Evolutionary conservation across 2,888 invertebrate genomes (phyloP).

Genomic region (Clunio marinus): DNA sequence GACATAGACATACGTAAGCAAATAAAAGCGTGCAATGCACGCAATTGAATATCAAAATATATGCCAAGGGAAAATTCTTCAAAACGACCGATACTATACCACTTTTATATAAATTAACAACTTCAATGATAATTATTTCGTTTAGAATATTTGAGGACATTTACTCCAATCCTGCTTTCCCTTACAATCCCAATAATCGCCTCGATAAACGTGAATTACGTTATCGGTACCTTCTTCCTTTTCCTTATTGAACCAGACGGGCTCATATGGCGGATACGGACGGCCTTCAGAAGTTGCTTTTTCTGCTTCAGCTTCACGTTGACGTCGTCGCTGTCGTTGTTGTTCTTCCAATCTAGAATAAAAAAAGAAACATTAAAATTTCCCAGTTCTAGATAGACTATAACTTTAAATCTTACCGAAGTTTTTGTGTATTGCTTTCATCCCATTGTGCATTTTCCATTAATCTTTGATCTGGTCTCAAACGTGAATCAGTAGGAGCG

Average conservation of each 20-base stretch:
- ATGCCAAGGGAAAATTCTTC: neutral
- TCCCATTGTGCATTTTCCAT: constrained; percentile 96
- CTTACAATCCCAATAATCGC: constrained; percentile 92
- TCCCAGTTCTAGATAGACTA: neutral
- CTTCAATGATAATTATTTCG: neutral
- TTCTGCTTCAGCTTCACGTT: constrained; percentile 77
- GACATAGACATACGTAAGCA: constrained; percentile 22
- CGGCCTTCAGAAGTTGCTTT: constrained; percentile 59
- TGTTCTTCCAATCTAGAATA: constrained; percentile 80
- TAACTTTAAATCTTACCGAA: constrained; percentile 52
- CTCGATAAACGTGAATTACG: constrained; percentile 75
- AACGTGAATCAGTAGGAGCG: constrained; percentile 90
- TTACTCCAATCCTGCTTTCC: constrained; percentile 77
- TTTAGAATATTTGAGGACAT: constrained; percentile 78
- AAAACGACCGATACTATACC: too few species aligned
- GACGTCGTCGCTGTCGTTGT: constrained; percentile 75
- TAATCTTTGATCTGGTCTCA: constrained; percentile 91
- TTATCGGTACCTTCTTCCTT: constrained; percentile 64
- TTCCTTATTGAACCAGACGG: constrained; percentile 85
- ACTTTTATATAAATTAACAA: constrained; percentile 16
- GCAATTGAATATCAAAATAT: neutral
- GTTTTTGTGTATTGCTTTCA: constrained; percentile 80
- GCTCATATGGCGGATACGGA: constrained; percentile 70
- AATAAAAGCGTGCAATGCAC: neutral
- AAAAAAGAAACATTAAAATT: constrained; percentile 5